These are phyloP conservation scores for Troides aeacus DNA, from an alignment of 2,888 invertebrate species.

Conservation along the genomic window DNA sequence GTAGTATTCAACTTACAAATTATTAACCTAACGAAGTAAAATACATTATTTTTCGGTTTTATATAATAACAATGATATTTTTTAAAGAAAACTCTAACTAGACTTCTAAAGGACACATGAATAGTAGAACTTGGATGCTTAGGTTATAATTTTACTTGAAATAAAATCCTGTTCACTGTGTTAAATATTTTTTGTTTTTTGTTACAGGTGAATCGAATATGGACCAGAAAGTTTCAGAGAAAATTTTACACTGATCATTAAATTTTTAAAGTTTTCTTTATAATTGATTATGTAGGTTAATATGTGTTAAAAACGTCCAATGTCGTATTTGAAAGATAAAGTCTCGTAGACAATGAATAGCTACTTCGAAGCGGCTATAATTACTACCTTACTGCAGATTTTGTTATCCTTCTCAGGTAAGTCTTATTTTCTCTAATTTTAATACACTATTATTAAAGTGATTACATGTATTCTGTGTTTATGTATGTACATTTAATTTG, in stretches of 20 bases:
- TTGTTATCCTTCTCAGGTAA: constrained; percentile 65
- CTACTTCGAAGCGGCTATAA: constrained; percentile 65
- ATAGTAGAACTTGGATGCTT: no score
- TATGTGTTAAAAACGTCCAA: constrained; percentile 49
- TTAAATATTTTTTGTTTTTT: constrained; percentile 31
- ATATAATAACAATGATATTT: no score
- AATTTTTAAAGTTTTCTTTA: neutral
- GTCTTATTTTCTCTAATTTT: constrained; percentile 17
- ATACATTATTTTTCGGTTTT: no score
- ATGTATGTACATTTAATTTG: no score
- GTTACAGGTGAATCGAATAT: constrained; percentile 53
- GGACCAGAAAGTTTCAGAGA: constrained; percentile 35
- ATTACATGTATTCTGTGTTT: neutral
- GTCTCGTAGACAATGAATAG: constrained; percentile 73
- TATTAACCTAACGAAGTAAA: no score
- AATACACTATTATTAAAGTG: neutral
- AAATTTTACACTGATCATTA: neutral
- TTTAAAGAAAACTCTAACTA: no score
- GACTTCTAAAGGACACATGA: no score
- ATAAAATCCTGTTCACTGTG: neutral
- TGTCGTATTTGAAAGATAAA: constrained; percentile 57
- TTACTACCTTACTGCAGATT: constrained; percentile 70
- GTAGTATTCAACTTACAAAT: no score
- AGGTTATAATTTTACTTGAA: neutral
- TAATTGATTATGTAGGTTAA: constrained; percentile 16